A percentile compares a stretch with the other conserved stretches of the same genome.
Evolutionary conservation across 2,113 vertebrate genomes (phyloP).

Genomic region (Cebidichthys violaceus): DNA sequence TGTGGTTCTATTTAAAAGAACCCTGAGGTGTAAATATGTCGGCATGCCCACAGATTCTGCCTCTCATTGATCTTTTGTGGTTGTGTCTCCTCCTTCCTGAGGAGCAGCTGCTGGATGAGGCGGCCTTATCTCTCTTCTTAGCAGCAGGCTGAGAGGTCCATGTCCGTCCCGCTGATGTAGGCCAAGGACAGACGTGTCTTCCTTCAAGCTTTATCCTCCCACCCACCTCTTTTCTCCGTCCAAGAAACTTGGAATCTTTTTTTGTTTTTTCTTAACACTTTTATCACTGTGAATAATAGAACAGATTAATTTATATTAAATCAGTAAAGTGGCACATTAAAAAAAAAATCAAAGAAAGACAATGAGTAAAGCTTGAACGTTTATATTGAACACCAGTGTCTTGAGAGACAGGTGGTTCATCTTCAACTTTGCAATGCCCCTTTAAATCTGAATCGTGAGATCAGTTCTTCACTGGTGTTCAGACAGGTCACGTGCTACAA

Average conservation of each 20-base stretch:
- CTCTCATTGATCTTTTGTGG: not conserved
- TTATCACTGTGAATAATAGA: not conserved
- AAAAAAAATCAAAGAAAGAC: not conserved
- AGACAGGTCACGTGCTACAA: not conserved
- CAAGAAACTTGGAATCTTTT: not conserved
- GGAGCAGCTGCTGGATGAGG: conserved; percentile 52
- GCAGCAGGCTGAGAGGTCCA: not conserved
- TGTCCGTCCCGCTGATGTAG: not conserved
- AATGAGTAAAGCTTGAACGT: not conserved
- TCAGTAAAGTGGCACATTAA: not conserved
- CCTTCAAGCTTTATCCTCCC: not conserved
- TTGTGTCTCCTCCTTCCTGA: conserved; percentile 12
- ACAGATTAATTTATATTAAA: not conserved
- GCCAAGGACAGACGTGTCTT: conserved; percentile 35
- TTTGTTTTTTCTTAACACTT: too few species aligned
- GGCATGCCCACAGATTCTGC: not conserved
- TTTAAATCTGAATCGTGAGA: conserved; percentile 1
- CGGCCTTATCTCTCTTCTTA: conserved; percentile 30
- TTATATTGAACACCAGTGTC: not conserved
- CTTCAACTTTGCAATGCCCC: not conserved
- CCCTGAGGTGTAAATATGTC: not conserved
- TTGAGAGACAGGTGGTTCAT: not conserved
- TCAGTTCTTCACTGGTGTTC: conserved; percentile 2
- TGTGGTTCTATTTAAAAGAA: not conserved
- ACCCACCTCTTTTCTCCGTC: not conserved